Conservation (phyloP, 2,888 invertebrate genomes). For the Morpho achilles region DNA sequence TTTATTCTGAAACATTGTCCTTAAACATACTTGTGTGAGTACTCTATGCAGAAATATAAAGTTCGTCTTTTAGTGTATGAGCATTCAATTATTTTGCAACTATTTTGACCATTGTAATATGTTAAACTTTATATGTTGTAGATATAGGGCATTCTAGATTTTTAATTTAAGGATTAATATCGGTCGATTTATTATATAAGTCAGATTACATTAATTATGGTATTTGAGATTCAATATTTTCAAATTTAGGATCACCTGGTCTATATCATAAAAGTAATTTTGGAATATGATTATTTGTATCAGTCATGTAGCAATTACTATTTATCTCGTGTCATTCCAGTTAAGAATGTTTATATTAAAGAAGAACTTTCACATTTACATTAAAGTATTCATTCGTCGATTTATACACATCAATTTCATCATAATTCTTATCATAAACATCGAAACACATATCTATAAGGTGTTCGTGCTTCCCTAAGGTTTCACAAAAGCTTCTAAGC, state of each 20-base stretch:
- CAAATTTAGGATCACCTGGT: neutral
- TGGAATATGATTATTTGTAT: neutral
- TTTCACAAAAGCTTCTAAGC: constrained; percentile 73
- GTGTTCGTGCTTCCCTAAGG: constrained; percentile 61
- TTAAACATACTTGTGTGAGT: neutral
- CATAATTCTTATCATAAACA: constrained; percentile 35
- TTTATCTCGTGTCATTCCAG: too few relatives aligned
- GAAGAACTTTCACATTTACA: neutral
- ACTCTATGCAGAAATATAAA: too few relatives aligned
- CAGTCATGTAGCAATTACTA: too few relatives aligned
- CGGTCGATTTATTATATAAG: neutral
- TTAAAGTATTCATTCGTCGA: neutral
- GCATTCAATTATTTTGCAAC: too few relatives aligned
- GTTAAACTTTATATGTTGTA: too few relatives aligned
- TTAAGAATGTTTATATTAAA: too few relatives aligned
- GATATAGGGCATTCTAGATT: neutral
- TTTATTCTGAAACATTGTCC: constrained; percentile 3
- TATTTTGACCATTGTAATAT: too few relatives aligned
- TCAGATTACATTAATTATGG: neutral
- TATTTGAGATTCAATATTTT: constrained; percentile 4
- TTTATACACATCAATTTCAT: constrained; percentile 10
- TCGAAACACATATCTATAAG: constrained; percentile 61
- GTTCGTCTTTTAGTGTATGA: neutral
- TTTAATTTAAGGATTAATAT: constrained; percentile 1
- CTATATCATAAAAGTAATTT: neutral